These are phyloP conservation scores for Palythoa caribaeorum DNA, from an alignment of 92 coral and sea anemone genomes.

Conservation along the genomic window DNA sequence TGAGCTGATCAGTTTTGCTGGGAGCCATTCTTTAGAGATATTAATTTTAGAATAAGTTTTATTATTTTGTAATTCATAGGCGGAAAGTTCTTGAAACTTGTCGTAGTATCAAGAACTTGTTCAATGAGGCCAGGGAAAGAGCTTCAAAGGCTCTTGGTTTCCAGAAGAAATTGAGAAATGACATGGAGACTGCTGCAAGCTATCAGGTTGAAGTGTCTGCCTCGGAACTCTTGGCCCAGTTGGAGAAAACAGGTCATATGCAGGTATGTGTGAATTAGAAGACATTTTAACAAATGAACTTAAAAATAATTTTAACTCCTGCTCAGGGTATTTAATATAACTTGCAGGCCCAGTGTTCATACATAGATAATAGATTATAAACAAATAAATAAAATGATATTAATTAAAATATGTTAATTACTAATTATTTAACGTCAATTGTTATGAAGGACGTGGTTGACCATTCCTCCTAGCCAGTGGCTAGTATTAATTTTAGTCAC, in stretches of 20 bases:
- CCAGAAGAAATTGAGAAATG: constrained; percentile 83
- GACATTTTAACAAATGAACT: background rate
- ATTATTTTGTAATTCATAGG: constrained; percentile 53
- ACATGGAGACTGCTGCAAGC: constrained; percentile 94
- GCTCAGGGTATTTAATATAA: too few species aligned
- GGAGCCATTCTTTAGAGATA: background rate
- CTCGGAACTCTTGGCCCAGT: constrained; percentile 72
- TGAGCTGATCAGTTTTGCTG: too few species aligned
- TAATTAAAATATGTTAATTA: too few species aligned
- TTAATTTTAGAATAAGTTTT: background rate
- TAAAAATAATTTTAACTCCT: too few species aligned
- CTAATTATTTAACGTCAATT: too few species aligned
- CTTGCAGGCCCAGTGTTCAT: too few species aligned
- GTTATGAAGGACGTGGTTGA: too few species aligned
- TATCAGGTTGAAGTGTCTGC: constrained; percentile 77
- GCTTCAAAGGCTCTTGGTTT: constrained; percentile 95
- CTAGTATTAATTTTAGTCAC: too few species aligned
- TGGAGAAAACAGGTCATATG: constrained; percentile 81
- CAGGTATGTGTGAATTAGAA: constrained; percentile 61
- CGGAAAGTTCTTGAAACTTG: constrained; percentile 92
- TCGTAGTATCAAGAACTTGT: constrained; percentile 86
- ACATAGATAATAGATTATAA: too few species aligned
- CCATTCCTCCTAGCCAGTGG: too few species aligned
- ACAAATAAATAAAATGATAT: too few species aligned
- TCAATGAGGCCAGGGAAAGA: constrained; percentile 94